Conservation (phyloP, 2,888 invertebrate species). For the Dysmachus trigonus region DNA sequence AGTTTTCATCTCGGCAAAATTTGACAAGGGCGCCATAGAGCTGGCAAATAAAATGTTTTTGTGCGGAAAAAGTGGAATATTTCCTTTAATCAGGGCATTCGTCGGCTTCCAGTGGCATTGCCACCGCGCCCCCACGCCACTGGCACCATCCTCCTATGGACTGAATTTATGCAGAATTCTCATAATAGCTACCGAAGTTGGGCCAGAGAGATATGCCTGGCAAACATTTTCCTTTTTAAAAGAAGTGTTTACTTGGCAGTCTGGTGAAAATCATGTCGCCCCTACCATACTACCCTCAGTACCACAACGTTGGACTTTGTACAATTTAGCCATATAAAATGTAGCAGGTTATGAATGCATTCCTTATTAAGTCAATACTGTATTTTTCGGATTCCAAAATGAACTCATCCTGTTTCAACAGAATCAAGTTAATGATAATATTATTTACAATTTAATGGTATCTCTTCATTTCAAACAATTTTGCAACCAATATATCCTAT, state of each 20-base stretch:
- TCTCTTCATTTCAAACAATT: no score
- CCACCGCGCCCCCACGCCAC: neutral
- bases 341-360: neutral
- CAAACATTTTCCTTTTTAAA: constrained; percentile 17
- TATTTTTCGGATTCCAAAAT: neutral
- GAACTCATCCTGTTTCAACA: neutral
- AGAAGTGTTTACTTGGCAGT: constrained; percentile 22
- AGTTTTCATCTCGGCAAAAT: constrained; percentile 32
- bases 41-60: constrained; percentile 39
- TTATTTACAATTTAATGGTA: no score
- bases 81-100: constrained; percentile 26
- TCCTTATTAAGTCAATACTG: neutral
- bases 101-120: neutral
- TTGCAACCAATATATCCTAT: no score
- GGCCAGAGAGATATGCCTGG: neutral
- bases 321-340: neutral
- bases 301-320: neutral
- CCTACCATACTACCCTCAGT: neutral
- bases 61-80: constrained; percentile 31
- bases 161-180: constrained; percentile 5
- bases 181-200: neutral
- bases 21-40: neutral
- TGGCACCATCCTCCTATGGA: neutral
- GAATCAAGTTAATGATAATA: no score
- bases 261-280: constrained; percentile 2